Percentiles rank a stretch among this genome's conserved stretches.
phyloP scores from a whole-genome alignment of 1,140 invertebrate genomes.

The Zaprionus nigranus region DNA sequence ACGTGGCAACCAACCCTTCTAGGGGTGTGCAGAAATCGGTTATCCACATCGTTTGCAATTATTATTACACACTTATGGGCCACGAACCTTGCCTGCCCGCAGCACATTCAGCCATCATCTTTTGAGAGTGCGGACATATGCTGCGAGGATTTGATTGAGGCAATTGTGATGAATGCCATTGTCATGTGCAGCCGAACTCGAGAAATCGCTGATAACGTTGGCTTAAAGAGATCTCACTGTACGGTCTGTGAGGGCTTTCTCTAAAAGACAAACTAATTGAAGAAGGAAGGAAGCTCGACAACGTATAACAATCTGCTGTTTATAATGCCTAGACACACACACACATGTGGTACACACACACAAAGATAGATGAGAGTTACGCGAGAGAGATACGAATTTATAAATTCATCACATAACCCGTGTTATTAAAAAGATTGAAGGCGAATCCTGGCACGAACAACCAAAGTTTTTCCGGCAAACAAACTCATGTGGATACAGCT shows the following conservation, averaged over 20 bases:
- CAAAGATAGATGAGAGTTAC: not conserved
- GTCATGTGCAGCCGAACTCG: not conserved
- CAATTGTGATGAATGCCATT: not conserved
- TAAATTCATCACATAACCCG: slow-evolving; percentile 82
- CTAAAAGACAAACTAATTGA: slow-evolving; percentile 66
- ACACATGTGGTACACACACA: not conserved
- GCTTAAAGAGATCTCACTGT: not conserved
- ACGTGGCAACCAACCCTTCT: slow-evolving; percentile 19
- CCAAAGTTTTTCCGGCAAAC: slow-evolving; percentile 75
- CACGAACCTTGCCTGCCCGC: not conserved
- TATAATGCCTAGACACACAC: not conserved
- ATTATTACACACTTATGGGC: slow-evolving; percentile 69
- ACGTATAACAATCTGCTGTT: slow-evolving; percentile 52
- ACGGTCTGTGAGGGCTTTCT: slow-evolving; percentile 11
- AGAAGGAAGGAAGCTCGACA: slow-evolving; percentile 48
- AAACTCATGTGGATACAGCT: slow-evolving; percentile 44
- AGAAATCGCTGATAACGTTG: not conserved
- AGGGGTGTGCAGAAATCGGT: slow-evolving; percentile 10
- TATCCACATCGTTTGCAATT: slow-evolving; percentile 67
- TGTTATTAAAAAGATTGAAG: slow-evolving; percentile 81
- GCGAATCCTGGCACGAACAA: slow-evolving; percentile 73
- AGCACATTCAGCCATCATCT: not conserved
- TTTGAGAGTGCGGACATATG: not conserved
- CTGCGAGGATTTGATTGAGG: not conserved
- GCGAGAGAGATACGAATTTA: slow-evolving; percentile 67